Base-by-base conservation (phyloP, 1,140 invertebrate species). In the Neodiprion pinetum region DNA sequence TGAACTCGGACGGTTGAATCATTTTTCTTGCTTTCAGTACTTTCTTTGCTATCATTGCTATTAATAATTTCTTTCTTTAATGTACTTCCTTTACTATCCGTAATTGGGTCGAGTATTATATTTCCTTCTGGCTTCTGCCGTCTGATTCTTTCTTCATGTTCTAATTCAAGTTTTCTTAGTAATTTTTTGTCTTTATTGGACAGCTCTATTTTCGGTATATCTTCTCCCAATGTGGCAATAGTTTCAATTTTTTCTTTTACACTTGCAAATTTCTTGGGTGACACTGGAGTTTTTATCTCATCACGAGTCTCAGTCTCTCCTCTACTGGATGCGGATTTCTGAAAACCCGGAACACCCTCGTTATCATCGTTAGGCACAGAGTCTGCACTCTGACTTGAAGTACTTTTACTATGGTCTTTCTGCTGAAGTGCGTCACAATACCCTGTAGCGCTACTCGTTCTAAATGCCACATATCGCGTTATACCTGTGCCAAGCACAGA, bases 181-280 rank as follows among this genome's bases (percentile, higher is more conserved):
- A 88, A 75, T 77, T 83, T 40, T 75, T 89, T 87, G 61, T 89
- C 87, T 74, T 86, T 89, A 67, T 85, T 80, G 17, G 86, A 87
- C 7, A 89, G 81, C 76, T 86, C 77, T 50, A 89, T 87, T 72
- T 82, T 82, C 69, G 88, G 87, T 72, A 88, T 82, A 67, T 81
- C 76, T 70, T 81, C 79, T 17, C 79, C 66, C 4, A 74, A 40
- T 14, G 68, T 80, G 11, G 77, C 61, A 70, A 86, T 87, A 1
- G 79, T 88, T 65, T 85, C 82, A n/a, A 89, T 89, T 80, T 89
- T 89, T 80, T 89, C 86, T 67, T 88, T 88, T 0, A 89, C 85
- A 73, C 85, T 88, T 21, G 80, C 74, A 78, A 86, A 87, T 71
- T 84, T 87, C 74, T 75, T 80, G 11, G 77, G 71, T 71, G 73